These are phyloP conservation scores for Tylochromis polylepis DNA, from an alignment of 2,113 vertebrate species.

Conservation along the genomic window DNA sequence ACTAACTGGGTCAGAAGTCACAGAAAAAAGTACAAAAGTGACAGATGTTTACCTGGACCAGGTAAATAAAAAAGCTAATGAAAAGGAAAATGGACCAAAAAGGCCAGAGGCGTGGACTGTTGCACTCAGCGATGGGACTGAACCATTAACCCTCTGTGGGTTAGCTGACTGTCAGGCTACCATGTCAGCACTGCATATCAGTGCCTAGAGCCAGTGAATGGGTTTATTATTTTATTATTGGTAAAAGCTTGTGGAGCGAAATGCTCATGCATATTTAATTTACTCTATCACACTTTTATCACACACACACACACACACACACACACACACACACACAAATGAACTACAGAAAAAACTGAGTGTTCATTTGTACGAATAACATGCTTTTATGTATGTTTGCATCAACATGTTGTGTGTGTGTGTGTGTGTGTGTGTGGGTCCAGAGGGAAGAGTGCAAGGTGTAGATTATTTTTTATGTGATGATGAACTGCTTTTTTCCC, in stretches of 20 bases:
- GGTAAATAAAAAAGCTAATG: background rate
- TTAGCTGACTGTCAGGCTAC: background rate
- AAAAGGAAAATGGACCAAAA: background rate
- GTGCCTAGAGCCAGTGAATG: background rate
- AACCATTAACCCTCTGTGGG: background rate
- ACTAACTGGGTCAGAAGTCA: background rate
- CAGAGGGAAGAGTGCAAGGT: background rate
- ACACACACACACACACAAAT: background rate
- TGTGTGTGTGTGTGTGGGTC: background rate
- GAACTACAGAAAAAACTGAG: background rate
- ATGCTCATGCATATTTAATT: conserved; percentile 59
- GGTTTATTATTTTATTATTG: conserved; percentile 21
- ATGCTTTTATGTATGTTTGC: background rate
- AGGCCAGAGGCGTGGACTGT: fast-evolving
- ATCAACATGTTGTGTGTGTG: background rate
- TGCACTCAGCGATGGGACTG: background rate
- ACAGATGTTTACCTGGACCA: background rate
- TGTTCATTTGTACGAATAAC: background rate
- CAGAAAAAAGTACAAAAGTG: background rate
- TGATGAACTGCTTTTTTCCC: background rate
- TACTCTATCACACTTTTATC: background rate
- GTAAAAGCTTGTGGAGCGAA: conserved; percentile 45
- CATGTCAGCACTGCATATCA: background rate
- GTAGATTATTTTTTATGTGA: conserved; percentile 37
- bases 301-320: background rate